Evolutionary conservation across 2,797 vertebrate genomes (phyloP).

Genomic region (Propithecus deckenii): DNA sequence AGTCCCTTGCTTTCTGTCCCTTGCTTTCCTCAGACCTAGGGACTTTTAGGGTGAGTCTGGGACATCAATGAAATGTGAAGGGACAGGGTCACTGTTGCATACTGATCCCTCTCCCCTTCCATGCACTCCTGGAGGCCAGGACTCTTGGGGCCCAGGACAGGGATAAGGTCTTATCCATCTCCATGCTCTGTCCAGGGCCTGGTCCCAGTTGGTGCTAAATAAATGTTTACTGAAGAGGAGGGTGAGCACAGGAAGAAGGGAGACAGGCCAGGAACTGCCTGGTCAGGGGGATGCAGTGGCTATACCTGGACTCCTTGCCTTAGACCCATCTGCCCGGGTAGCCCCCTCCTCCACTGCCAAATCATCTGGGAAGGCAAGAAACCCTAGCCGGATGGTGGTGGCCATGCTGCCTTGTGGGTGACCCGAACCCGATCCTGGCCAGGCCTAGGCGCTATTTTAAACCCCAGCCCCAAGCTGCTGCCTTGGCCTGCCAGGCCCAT

Average conservation of each 20-base stretch:
- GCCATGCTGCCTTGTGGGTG: slow-evolving; percentile 60
- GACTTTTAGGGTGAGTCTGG: neutral
- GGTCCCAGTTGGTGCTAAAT: slow-evolving; percentile 1
- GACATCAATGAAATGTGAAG: neutral
- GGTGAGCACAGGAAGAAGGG: neutral
- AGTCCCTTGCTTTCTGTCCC: neutral
- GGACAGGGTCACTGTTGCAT: neutral
- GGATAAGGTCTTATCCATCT: neutral
- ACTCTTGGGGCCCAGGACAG: neutral
- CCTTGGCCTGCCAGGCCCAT: slow-evolving; percentile 2
- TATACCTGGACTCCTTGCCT: neutral
- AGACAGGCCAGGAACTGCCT: neutral
- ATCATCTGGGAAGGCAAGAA: slow-evolving; percentile 57
- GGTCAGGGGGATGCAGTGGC: neutral
- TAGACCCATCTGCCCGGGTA: neutral
- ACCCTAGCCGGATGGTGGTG: slow-evolving; percentile 27
- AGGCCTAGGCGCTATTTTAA: slow-evolving; percentile 69
- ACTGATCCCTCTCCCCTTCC: neutral
- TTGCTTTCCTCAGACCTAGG: neutral
- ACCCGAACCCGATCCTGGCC: slow-evolving; percentile 64
- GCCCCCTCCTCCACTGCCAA: neutral
- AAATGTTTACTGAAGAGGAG: slow-evolving; percentile 46
- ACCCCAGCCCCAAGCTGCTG: slow-evolving; percentile 51
- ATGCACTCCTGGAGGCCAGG: neutral
- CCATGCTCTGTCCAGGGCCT: neutral